phyloP scores from a whole-genome alignment of 2,113 vertebrate species.

The Pseudolaguvia tuberculata region DNA sequence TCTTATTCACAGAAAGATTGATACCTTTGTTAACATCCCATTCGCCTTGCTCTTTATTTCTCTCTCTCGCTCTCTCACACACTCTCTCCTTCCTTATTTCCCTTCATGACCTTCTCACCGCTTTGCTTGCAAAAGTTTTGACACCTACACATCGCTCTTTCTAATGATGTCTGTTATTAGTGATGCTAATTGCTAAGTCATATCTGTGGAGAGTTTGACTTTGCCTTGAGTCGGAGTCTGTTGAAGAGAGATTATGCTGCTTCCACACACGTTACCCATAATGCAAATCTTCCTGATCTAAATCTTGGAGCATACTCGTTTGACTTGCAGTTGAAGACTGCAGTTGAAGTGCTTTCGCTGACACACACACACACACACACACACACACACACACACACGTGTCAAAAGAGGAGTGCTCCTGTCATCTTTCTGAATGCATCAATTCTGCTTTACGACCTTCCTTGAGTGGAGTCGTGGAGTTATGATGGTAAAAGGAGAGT shows the following conservation, averaged over 20 bases:
- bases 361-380: constrained; percentile 46
- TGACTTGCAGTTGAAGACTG: constrained; percentile 53
- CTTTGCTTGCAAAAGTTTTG: constrained; percentile 22
- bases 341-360: constrained; percentile 48
- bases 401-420: constrained; percentile 35
- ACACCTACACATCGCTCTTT: constrained; percentile 52
- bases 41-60: background rate
- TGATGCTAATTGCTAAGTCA: constrained; percentile 68
- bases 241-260: constrained; percentile 66
- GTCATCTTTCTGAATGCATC: constrained; percentile 41
- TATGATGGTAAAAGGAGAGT: background rate
- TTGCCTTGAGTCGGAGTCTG: constrained; percentile 63
- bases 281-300: constrained; percentile 67
- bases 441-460: constrained; percentile 44
- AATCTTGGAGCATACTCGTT: constrained; percentile 63
- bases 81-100: too few species aligned
- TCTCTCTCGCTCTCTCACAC: too few species aligned
- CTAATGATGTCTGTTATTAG: constrained; percentile 58
- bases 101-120: background rate
- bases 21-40: background rate
- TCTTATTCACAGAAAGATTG: too few species aligned
- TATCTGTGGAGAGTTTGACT: constrained; percentile 61
- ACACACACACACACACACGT: constrained; percentile 49
- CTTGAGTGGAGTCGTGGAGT: constrained; percentile 40
- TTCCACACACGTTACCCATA: constrained; percentile 54